phyloP scores from a whole-genome alignment of 2,113 vertebrate genomes.

The Melierax canorus region DNA sequence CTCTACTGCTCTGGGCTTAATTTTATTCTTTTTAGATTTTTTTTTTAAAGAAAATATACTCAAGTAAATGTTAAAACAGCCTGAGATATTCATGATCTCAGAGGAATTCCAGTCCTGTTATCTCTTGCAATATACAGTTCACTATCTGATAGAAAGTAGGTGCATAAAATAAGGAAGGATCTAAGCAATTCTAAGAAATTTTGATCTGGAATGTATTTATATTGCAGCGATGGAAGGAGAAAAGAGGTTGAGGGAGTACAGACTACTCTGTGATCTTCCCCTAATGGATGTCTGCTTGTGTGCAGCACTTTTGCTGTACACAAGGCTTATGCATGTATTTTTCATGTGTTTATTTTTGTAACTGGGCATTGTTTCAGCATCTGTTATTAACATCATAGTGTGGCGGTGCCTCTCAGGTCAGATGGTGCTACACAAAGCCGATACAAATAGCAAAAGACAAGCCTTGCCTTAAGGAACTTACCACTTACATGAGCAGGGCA shows the following conservation, averaged over 20 bases:
- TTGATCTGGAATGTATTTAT: not conserved
- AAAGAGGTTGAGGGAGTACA: not conserved
- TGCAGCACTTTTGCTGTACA: constrained; percentile 11
- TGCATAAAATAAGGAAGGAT: not conserved
- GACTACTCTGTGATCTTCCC: not conserved
- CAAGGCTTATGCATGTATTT: constrained; percentile 35
- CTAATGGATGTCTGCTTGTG: constrained; percentile 15
- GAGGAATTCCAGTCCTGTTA: not conserved
- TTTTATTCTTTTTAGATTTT: not conserved
- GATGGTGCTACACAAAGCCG: not conserved
- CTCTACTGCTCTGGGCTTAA: not conserved
- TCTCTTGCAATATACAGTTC: not conserved
- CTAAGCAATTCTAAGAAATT: not conserved
- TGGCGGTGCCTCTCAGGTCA: constrained; percentile 7
- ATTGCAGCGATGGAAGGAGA: not conserved
- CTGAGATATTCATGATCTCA: not conserved
- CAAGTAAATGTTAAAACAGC: not conserved
- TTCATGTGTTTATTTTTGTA: constrained; percentile 46
- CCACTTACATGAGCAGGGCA: not conserved
- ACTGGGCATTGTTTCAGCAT: not conserved
- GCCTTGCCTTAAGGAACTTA: constrained; percentile 1
- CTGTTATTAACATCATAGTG: not conserved
- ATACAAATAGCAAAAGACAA: not conserved
- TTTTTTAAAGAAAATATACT: not conserved
- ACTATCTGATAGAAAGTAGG: not conserved